These are phyloP conservation scores for Trichopria drosophilae DNA, from an alignment of 2,888 invertebrate genomes.

Conservation along the genomic window DNA sequence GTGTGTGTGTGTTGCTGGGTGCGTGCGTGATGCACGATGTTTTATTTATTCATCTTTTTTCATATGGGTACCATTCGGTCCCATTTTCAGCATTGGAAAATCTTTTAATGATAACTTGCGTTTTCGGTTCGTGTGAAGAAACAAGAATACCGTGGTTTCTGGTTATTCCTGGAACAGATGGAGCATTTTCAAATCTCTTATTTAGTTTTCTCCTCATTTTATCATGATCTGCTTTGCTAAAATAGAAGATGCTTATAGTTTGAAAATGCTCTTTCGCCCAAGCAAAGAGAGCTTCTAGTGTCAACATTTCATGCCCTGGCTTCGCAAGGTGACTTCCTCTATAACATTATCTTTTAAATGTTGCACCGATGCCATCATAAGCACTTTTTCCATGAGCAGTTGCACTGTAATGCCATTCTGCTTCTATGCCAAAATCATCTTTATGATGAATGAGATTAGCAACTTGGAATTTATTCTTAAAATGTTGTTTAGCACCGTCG, in stretches of 20 bases:
- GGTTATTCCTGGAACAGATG: not conserved
- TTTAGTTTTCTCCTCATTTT: not conserved
- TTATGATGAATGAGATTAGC: constrained; percentile 2
- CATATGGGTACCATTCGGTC: too few relatives aligned
- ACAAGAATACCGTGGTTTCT: too few relatives aligned
- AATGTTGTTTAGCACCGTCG: not conserved
- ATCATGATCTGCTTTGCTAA: constrained; percentile 5
- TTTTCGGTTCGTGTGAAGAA: too few relatives aligned
- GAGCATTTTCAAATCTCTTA: not conserved
- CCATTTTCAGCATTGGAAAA: too few relatives aligned
- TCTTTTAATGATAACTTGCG: too few relatives aligned
- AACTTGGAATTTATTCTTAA: not conserved
- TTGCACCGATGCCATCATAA: not conserved
- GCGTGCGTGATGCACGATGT: too few relatives aligned
- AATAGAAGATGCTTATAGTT: not conserved
- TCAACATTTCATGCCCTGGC: not conserved
- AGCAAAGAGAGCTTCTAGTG: not conserved
- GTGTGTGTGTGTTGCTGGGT: too few relatives aligned
- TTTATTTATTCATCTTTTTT: too few relatives aligned
- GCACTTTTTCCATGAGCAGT: constrained; percentile 3
- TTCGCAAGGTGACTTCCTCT: not conserved
- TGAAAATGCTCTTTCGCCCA: constrained; percentile 1
- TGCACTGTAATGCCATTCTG: constrained; percentile 4
- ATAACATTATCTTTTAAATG: not conserved
- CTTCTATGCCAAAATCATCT: not conserved